These are phyloP conservation scores for Sussaba pulchella DNA, from an alignment of 2,888 invertebrate species.

Conservation along the genomic window DNA sequence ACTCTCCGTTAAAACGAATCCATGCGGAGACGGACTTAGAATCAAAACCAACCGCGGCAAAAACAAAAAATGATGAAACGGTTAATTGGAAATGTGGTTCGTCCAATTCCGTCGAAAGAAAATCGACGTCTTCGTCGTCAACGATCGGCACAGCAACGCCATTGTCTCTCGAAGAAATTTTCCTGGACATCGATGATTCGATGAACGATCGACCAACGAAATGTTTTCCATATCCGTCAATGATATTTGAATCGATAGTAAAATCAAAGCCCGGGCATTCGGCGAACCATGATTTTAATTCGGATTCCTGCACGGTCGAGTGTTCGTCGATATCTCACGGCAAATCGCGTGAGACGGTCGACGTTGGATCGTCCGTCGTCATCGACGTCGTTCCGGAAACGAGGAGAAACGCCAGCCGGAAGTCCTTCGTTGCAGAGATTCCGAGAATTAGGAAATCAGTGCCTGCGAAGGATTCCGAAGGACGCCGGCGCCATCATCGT, in stretches of 20 bases:
- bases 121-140: conserved; percentile 6
- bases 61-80: conserved; percentile 30
- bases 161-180: conserved; percentile 20
- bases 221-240: conserved; percentile 62
- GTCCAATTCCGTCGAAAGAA: conserved; percentile 16
- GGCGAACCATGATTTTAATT: conserved; percentile 48
- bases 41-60: conserved; percentile 21
- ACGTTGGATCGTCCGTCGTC: conserved; percentile 62
- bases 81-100: conserved; percentile 38
- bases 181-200: conserved; percentile 59
- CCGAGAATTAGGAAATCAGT: conserved; percentile 20
- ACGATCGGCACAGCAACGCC: not conserved
- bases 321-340: conserved; percentile 61
- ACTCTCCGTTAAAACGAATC: not conserved
- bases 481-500: not conserved
- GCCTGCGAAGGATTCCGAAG: not conserved
- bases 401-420: not conserved
- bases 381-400: conserved; percentile 20
- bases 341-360: conserved; percentile 55
- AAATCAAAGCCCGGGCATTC: conserved; percentile 40
- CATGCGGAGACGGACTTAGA: not conserved
- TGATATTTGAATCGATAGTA: conserved; percentile 34
- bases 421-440: not conserved
- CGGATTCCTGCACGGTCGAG: conserved; percentile 55
- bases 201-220: conserved; percentile 64